Base-by-base conservation (phyloP, 2,797 vertebrate species). In the Apogon talboti region DNA sequence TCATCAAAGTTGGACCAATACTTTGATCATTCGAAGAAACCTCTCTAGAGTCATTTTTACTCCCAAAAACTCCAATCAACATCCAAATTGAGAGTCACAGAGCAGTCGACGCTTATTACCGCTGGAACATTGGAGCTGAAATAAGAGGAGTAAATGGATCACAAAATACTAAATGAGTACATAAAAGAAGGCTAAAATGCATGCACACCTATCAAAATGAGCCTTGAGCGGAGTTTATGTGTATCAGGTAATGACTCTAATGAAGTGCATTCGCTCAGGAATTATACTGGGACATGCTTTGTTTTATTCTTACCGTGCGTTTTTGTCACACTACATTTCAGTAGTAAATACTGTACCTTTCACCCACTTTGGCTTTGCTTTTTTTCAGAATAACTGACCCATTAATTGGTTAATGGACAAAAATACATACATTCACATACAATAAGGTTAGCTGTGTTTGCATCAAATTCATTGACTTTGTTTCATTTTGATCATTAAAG, bases 51-150 rank as follows among this genome's bases (percentile, higher is more conserved):
- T 9, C 2, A 6, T 52, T 74, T 66, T 44, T 38, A 44, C 33
- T 50, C 16, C 16, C 33, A 35, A 21, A 18, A 46, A 19, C 38
- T 74, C 21, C 13, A 45, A 46, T 76, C 52, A 59, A 71, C 45
- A 52, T 8, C 69, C 51, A 5, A 56, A 48, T 43, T 38, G 55
- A 60, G 56, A 68, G 58, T 50, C 53, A 58, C 28, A 0, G 64
- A 64, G 47, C 40, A 54, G 56, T 79, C 61, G 45, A 55, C 58
- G 30, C 33, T 37, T 21, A 40, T 61, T 50, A 50, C 16, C 6
- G 12, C 8, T 1, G 8, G 19, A 66, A 37, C 11, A 38, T 45
- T 52, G 53, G 28, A 62, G 41, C 48, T 49, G 49, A 5, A 75
- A 52, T 38, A 65, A 40, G 35, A 33, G 16, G 41, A n/a, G n/a